Evolutionary conservation across 2,888 invertebrate genomes (phyloP), one percentile per base, ranked within the genome.

Genomic region (Thera britannica): DNA sequence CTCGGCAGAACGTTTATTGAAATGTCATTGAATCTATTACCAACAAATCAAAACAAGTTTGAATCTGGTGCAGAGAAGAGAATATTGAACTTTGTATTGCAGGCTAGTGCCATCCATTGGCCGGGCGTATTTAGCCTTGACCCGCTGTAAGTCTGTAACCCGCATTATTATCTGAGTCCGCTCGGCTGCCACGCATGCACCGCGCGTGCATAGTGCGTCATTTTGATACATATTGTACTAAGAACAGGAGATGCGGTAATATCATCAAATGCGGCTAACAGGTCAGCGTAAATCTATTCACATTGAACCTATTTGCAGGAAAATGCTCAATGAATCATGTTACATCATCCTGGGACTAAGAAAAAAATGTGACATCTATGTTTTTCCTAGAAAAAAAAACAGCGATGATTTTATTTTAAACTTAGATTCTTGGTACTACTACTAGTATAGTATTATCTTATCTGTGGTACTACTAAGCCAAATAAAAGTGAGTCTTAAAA

Each of bases 21-120:
- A 63, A 69, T 69, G 65, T 63, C 66, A 64, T 70, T 70, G 66
- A 63, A 61, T 66, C 62, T 69, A 63, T 65, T 69, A 66, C 68
- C 64, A 41, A 62, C 62, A 63, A 76, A 79, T 75, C 78, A 77
- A 75, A 73, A 72, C 76, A 74, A 79, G 79, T 80, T 76, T 62
- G 61, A 60, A 59, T 66, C 66, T 57, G 57, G 67, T 65, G 60
- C 70, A 65, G 65, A 75, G 82, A 55, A 49, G 63, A 48, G 61
- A 83, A 78, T 85, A 85, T 80, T 85, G 84, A 86, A 86, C 86
- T 83, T 83, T 79, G 78, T 62, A 71, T 81, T 88, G 82, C 84
- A 80, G 89, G 87, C 83, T 87, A 88, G 80, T 75, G 80, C 78
- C 80, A 78, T 70, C 69, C 60, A 69, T 58, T 58, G 75, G 80